phyloP scores from a whole-genome alignment of 2,113 vertebrate genomes.

The Alces alces region DNA sequence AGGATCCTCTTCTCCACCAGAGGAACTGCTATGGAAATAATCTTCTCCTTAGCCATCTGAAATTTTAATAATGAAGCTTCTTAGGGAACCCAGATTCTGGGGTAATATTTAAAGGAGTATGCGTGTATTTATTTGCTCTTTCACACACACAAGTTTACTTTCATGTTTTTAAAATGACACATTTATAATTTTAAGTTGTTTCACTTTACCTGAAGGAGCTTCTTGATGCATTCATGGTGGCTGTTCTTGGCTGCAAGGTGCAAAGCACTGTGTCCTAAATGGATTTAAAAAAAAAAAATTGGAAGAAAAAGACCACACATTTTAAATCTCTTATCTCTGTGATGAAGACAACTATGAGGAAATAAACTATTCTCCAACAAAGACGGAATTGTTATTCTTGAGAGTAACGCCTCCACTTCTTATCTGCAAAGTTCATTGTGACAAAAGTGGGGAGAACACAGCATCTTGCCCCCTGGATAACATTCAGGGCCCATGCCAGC shows the following conservation, averaged over 20 bases:
- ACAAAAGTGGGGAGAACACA: not conserved
- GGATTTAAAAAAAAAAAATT: constrained; percentile 42
- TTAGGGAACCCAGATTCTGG: not conserved
- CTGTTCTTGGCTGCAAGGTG: constrained; percentile 94
- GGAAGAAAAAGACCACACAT: not conserved
- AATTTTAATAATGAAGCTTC: not conserved
- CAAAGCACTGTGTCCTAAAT: constrained; percentile 89
- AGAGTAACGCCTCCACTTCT: not conserved
- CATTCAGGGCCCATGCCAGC: not conserved
- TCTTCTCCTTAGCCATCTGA: not conserved
- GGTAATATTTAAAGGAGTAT: not conserved
- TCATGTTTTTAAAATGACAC: not conserved
- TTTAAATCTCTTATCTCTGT: constrained; percentile 15
- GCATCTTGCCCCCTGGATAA: no score
- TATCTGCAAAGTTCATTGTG: not conserved
- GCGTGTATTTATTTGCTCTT: not conserved
- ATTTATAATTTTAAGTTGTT: not conserved
- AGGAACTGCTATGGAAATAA: not conserved
- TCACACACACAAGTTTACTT: not conserved
- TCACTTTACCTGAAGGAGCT: constrained; percentile 91
- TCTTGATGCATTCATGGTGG: constrained; percentile 90
- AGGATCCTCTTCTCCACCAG: not conserved
- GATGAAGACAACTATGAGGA: constrained; percentile 37
- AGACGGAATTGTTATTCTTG: not conserved
- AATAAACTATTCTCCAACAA: constrained; percentile 30